phyloP scores from a whole-genome alignment of 92 coral and sea anemone genomes.

The Bergia sp. region DNA sequence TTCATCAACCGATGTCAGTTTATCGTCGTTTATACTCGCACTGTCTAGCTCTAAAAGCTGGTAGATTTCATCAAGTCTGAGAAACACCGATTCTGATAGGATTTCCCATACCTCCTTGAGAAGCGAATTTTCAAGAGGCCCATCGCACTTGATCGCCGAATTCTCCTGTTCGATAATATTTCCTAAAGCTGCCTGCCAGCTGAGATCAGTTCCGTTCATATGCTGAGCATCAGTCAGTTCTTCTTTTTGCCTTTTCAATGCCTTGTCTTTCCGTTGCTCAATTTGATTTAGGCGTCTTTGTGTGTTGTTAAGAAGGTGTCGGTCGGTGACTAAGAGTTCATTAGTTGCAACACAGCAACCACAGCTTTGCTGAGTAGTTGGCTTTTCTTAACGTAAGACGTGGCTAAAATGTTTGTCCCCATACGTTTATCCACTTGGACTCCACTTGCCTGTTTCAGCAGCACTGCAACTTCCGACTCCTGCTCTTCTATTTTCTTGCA shows the following conservation, averaged over 20 bases:
- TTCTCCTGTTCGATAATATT: slow-evolving; percentile 27
- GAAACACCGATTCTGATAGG: background rate
- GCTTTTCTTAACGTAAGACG: slow-evolving; percentile 25
- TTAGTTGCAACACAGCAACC: slow-evolving; percentile 2
- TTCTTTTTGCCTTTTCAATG: background rate
- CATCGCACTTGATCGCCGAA: slow-evolving; percentile 20
- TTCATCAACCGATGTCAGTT: background rate
- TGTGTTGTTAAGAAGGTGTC: background rate
- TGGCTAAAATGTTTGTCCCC: slow-evolving; percentile 11
- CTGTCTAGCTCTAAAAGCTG: background rate
- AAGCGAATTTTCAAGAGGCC: slow-evolving; percentile 14
- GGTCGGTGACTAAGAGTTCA: too few species aligned
- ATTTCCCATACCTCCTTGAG: slow-evolving; percentile 25
- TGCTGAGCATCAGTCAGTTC: slow-evolving; percentile 2
- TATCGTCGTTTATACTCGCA: background rate
- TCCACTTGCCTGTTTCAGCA: slow-evolving; percentile 28
- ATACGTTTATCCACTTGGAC: slow-evolving; percentile 20
- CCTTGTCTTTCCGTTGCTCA: slow-evolving; percentile 4
- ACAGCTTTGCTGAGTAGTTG: background rate
- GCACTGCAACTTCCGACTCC: slow-evolving; percentile 10
- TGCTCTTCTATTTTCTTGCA: slow-evolving; percentile 14
- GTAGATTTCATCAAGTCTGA: slow-evolving; percentile 2
- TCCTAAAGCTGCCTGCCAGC: slow-evolving; percentile 10
- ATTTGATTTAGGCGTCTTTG: slow-evolving; percentile 28
- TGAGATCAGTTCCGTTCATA: slow-evolving; percentile 13